Percentiles rank a stretch among this genome's conserved stretches.
These are phyloP conservation scores for Dicyrtoma fusca DNA, from an alignment of 2,888 invertebrate species.

Conservation along the genomic window DNA sequence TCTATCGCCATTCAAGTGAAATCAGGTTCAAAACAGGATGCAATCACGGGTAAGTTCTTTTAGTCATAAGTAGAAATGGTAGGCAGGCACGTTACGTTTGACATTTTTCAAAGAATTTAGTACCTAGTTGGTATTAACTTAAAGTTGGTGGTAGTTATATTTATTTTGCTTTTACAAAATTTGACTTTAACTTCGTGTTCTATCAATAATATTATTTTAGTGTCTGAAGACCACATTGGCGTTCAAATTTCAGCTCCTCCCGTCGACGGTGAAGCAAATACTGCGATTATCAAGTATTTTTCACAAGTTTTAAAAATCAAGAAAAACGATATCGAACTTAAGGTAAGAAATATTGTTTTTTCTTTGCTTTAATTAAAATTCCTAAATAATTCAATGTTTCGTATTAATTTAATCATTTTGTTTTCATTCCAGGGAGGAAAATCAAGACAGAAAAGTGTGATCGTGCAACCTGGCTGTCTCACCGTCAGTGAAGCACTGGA, in stretches of 20 bases:
- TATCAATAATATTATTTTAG: not conserved
- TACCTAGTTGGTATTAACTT: not conserved
- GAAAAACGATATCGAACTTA: slow-evolving; percentile 72
- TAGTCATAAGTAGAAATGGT: no score
- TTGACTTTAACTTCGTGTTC: not conserved
- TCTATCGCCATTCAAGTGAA: not conserved
- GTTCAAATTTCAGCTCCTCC: not conserved
- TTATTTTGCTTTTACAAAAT: not conserved
- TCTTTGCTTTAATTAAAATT: no score
- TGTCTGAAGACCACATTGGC: not conserved
- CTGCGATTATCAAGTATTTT: slow-evolving; percentile 73
- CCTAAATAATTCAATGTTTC: no score
- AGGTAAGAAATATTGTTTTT: no score
- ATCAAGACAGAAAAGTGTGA: no score
- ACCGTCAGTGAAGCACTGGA: no score
- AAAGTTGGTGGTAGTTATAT: not conserved
- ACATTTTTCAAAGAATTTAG: not conserved
- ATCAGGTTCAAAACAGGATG: slow-evolving; percentile 3
- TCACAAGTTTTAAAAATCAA: slow-evolving; percentile 70
- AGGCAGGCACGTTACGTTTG: not conserved
- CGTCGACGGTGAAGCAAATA: slow-evolving; percentile 73
- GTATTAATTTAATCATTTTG: no score
- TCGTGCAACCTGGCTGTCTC: no score
- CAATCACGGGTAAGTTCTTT: slow-evolving; percentile 1
- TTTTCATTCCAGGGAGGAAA: no score